Conservation (phyloP, 2,113 vertebrate genomes). For the Balaeniceps rex region DNA sequence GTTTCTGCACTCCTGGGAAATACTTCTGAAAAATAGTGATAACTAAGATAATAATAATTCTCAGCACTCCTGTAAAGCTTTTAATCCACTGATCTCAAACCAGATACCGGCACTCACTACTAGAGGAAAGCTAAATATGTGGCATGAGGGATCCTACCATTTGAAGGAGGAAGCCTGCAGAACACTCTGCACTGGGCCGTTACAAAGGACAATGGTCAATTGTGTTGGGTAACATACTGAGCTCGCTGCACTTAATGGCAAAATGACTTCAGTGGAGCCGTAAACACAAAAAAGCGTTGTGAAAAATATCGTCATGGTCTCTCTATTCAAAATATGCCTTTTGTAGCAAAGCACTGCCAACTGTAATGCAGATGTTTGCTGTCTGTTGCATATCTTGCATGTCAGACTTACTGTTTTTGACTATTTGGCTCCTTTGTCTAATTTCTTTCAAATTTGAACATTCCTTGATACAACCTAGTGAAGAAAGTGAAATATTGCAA, state of each 20-base stretch:
- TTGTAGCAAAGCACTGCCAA: background rate
- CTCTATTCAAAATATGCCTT: background rate
- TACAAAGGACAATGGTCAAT: background rate
- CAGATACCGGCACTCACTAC: constrained; percentile 6
- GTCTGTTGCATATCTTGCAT: background rate
- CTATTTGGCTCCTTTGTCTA: background rate
- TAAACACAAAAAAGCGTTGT: background rate
- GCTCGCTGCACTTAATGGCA: background rate
- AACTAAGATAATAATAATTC: constrained; percentile 59
- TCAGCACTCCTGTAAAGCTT: constrained; percentile 47
- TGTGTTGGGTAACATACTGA: background rate
- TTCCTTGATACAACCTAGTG: background rate
- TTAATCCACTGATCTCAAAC: constrained; percentile 53
- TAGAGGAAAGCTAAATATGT: background rate
- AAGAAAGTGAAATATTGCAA: background rate
- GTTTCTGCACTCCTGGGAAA: background rate
- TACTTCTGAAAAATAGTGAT: constrained; percentile 41
- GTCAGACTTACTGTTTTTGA: background rate
- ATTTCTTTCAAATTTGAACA: background rate
- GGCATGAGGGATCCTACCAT: background rate
- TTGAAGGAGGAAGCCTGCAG: background rate
- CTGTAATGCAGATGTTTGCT: background rate
- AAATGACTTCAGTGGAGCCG: background rate
- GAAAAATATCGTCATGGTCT: background rate
- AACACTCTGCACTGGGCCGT: background rate